Conservation (phyloP, 2,888 invertebrate genomes). For the Steinernema scapterisci region DNA sequence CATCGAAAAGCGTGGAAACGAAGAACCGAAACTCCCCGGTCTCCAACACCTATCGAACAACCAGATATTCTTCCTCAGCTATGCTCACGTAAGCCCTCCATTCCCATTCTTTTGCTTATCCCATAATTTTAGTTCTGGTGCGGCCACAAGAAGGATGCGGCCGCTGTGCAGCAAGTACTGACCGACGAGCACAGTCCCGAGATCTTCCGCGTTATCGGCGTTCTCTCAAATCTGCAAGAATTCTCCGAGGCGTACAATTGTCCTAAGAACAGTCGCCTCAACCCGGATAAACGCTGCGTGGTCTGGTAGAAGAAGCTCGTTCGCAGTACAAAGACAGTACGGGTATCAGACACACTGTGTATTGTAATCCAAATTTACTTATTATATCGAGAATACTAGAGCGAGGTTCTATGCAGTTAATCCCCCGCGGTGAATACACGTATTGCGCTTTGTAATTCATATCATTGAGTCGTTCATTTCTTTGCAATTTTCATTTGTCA, state of each 20-base stretch:
- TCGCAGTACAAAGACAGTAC: not conserved
- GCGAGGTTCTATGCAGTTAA: not conserved
- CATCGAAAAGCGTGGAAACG: constrained; percentile 25
- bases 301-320: constrained; percentile 41
- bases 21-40: constrained; percentile 56
- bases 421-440: not conserved
- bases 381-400: not conserved
- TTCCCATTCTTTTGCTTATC: not conserved
- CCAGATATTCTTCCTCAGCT: constrained; percentile 65
- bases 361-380: not conserved
- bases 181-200: constrained; percentile 85
- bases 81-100: constrained; percentile 55
- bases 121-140: constrained; percentile 52
- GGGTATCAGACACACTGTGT: constrained; percentile 20
- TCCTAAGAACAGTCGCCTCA: constrained; percentile 79
- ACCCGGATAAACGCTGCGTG: constrained; percentile 73
- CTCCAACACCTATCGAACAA: constrained; percentile 54
- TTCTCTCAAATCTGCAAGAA: constrained; percentile 81
- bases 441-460: not conserved
- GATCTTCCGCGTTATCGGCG: constrained; percentile 73
- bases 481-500: not conserved
- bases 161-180: constrained; percentile 74
- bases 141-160: constrained; percentile 49
- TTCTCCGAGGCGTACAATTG: constrained; percentile 85
- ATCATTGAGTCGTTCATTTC: not conserved